Base-by-base conservation (phyloP, 2,113 vertebrate species). In the Sisor rabdophorus region DNA sequence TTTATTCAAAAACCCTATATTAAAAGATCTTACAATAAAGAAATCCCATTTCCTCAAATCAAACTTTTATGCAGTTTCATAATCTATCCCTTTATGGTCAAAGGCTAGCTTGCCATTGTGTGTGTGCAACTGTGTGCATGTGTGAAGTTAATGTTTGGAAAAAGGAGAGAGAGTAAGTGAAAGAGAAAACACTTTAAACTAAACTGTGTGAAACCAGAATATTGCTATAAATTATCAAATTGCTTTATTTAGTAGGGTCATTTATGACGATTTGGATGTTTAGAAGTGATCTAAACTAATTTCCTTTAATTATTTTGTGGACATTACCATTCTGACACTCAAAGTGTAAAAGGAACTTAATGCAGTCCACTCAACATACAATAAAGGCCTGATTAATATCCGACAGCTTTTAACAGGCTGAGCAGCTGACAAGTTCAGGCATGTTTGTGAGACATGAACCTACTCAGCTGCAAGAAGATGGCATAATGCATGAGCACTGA, bases 71-170 rank as follows among this genome's bases (percentile, higher is more conserved):
- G 4, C 44, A 69, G 77, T 63, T 63, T 76, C 50, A 78, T 36
- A 76, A 73, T 79, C 80, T 81, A 63, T 77, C 91, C 90, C 89
- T 88, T 88, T 92, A 90, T 90, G 90, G 91, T 87, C 89, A 91
- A 84, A 82, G 55, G 40, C 19, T 44, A n/a, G n/a, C n/a, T n/a
- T n/a, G n/a, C n/a, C n/a, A n/a, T n/a, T n/a, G n/a, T n/a, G n/a
- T n/a, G n/a, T n/a, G n/a, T 59, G 59, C 50, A 40, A 28, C 44
- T 26, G 64, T 68, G 64, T 26, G 22, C 11, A 19, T 0, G 68
- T 59, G 59, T 52, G 32, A 44, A 44, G 81, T 75, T 76, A 55
- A 74, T 83, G 59, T 73, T 26, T 75, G 58, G 61, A 76, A 72
- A 81, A 40, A 70, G 61, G 77, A 59, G 24, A 13, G 16, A 26